Percentiles rank a stretch among this genome's conserved stretches.
phyloP scores from a whole-genome alignment of 1,140 invertebrate species.

The Conus ventricosus region DNA sequence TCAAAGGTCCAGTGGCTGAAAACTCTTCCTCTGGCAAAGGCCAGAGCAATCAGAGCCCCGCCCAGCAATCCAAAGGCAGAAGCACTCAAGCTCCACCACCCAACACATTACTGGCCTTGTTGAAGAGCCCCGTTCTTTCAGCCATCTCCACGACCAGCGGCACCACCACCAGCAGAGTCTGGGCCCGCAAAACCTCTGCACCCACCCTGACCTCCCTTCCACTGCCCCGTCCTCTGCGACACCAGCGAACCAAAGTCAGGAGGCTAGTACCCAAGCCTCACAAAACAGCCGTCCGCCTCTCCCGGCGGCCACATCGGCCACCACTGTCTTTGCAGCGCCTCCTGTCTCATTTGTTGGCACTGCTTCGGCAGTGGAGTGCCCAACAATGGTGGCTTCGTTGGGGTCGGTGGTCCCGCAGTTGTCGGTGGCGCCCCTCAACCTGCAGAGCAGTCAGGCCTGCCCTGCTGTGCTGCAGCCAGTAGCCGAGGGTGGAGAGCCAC shows the following conservation, averaged over 20 bases:
- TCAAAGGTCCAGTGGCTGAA: background rate
- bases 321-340: background rate
- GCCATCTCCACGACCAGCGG: background rate
- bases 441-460: too few relatives aligned
- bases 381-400: background rate
- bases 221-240: background rate
- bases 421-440: background rate
- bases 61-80: background rate
- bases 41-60: background rate
- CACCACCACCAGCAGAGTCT: background rate
- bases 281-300: background rate
- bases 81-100: background rate
- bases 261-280: background rate
- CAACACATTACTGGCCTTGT: conserved; percentile 23
- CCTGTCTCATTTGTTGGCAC: background rate
- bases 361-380: background rate
- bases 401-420: background rate
- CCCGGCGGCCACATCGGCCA: background rate
- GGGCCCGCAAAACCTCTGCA: background rate
- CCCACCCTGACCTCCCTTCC: background rate
- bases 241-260: background rate
- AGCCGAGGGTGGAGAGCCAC: background rate
- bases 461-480: background rate
- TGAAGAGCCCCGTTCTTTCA: conserved; percentile 29
- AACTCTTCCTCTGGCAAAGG: background rate